Base-by-base conservation (phyloP, 2,888 invertebrate genomes). In the Drosophila silvestris region DNA sequence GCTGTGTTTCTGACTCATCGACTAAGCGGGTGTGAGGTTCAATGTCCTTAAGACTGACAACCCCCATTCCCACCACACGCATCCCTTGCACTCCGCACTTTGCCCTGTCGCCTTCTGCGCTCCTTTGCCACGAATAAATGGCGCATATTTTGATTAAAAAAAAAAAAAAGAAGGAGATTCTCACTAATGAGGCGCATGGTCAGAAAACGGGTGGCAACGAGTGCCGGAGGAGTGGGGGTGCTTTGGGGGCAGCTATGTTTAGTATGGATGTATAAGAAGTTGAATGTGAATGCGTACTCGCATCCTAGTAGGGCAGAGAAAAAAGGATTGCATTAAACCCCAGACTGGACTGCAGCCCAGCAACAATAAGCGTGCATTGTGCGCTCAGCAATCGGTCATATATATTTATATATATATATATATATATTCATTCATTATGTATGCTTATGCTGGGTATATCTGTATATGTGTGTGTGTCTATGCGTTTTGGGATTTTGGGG, bases 61-160 rank as follows among this genome's bases (percentile, higher is more conserved):
- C 19, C 22, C 0, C 16, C 44, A 22, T 0, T 2, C 28, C 35
- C 12, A n/a, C 9, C 16, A 14, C 2, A 5, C 10, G 19, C 16
- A 4, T 2, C 5, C n/a, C 7, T 14, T n/a, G 7, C 28, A 60
- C 71, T 62, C 14, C 37, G 1, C 26, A 66, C 68, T 61, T 70
- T 59, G 63, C 54, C 65, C 64, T 58, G 62, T 54, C 69, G 65
- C 37, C 54, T 51, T 32, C 62, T 52, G 59, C 52, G 59, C 79
- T 83, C 74, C 81, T 81, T 77, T 83, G 83, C 66, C 81, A 73
- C 73, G 70, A 74, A 86, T 75, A 86, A 90, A 89, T 89, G 77
- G 91, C 82, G 84, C 89, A 89, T 84, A 91, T 87, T 85, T 91
- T 90, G 91, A 86, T 86, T 91, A 89, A 85, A 90, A 84, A 39